Conservation (phyloP, 2,797 vertebrate genomes). For the Phyllotis vaccarum region DNA sequence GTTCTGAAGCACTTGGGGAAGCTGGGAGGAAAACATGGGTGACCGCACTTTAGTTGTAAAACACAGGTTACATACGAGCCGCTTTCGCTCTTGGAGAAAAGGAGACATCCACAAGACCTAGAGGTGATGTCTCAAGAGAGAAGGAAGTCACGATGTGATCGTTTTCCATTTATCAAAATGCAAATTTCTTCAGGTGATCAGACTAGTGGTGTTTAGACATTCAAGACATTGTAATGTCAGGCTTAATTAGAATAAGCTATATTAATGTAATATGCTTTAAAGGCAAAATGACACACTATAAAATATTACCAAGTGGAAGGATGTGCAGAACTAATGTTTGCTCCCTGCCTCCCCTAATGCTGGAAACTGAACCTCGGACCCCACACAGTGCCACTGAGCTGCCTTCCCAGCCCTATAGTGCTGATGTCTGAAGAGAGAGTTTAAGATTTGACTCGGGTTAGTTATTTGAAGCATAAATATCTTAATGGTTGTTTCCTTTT, state of each 20-base stretch:
- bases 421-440: conserved; percentile 3
- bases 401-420: too few relatives aligned
- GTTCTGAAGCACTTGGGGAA: conserved; percentile 80
- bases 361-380: neutral
- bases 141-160: neutral
- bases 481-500: conserved; percentile 3
- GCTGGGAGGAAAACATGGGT: conserved; percentile 74
- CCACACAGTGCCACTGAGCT: neutral
- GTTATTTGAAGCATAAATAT: conserved; percentile 22
- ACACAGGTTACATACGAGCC: conserved; percentile 78
- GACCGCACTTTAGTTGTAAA: conserved; percentile 75
- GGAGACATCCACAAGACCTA: conserved; percentile 9
- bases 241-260: conserved; percentile 53
- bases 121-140: neutral
- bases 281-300: neutral
- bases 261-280: neutral
- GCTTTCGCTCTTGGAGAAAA: conserved; percentile 71
- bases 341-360: neutral
- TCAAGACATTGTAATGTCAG: conserved; percentile 5
- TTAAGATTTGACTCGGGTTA: neutral
- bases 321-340: neutral
- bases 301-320: neutral
- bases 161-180: conserved; percentile 23
- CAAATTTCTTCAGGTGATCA: neutral
- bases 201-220: conserved; percentile 48